Evolutionary conservation across 1,140 invertebrate species (phyloP).

Genomic region (Mya arenaria): DNA sequence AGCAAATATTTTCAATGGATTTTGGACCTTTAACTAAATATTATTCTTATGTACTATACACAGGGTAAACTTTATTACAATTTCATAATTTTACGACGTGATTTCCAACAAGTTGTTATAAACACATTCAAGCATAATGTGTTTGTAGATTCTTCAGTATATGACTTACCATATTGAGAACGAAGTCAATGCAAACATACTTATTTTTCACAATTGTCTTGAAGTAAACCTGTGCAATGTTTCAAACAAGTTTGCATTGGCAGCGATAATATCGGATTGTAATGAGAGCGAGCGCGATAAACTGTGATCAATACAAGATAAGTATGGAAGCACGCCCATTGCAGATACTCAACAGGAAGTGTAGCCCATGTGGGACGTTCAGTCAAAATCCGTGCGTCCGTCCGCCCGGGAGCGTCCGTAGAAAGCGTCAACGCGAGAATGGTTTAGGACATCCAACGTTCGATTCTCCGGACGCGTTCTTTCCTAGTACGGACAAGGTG

Average conservation of each 20-base stretch:
- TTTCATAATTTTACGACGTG: background rate
- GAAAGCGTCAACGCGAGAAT: background rate
- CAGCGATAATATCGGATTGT: background rate
- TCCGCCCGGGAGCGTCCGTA: conserved; percentile 30
- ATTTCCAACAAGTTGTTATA: background rate
- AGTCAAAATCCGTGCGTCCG: background rate
- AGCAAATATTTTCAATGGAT: no score
- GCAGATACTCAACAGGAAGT: conserved; percentile 30
- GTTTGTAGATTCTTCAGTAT: background rate
- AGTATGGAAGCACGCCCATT: conserved; percentile 47
- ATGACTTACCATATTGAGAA: background rate
- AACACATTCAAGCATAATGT: no score
- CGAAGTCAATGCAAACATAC: background rate
- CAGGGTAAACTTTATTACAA: background rate
- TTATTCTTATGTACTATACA: no score
- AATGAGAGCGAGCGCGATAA: conserved; percentile 28
- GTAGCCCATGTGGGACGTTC: background rate
- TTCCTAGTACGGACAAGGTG: no score
- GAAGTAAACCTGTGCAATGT: background rate
- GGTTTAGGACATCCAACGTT: background rate
- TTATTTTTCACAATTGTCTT: background rate
- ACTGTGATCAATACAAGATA: conserved; percentile 38
- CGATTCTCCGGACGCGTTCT: background rate
- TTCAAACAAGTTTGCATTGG: no score
- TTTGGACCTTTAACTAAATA: no score